Evolutionary conservation across 2,113 vertebrate genomes (phyloP), one percentile per base, ranked within the genome.

Genomic region (Myxocyprinus asiaticus): DNA sequence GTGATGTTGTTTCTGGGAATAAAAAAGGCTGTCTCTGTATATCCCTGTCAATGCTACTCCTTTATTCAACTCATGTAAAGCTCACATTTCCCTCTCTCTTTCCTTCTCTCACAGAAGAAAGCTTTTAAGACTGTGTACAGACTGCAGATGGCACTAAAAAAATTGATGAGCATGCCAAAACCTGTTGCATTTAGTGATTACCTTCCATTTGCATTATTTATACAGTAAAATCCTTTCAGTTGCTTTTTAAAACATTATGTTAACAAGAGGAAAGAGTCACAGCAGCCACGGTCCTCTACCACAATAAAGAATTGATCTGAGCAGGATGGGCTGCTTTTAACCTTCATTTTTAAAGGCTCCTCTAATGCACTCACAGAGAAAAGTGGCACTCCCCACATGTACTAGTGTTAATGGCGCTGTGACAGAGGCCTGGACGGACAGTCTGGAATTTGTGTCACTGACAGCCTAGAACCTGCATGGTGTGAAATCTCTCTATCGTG

Each of bases 181-280:
- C 85, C 81, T 87, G 83, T 85, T 85, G 77, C 83, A 71, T 68
- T 75, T 84, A 81, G 64, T 56, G 71, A 76, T 77, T 64, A 80
- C 84, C 84, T 83, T 61, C 76, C 50, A 71, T 84, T 82, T 92
- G 76, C 87, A 92, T 93, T 91, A 91, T 92, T 93, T 87, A 93
- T 91, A 86, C 78, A 55, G 82, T 86, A 89, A 88, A 89, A 78
- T 88, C 88, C 86, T 86, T 88, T 90, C 86, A 85, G 87, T 78
- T 87, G 77, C 77, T 48, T 87, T 84, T 84, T 78, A 85, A 85
- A 90, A 76, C 87, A 88, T 90, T 89, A 90, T 89, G 91, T 89
- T 90, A 92, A 90, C 88, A 86, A 87, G 84, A 73, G 71, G 55
- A 79, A 83, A 74, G 77, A 83, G 71, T 72, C 70, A 53, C 68